These are phyloP conservation scores for Margarornis squamiger DNA, from an alignment of 2,797 vertebrate species.

Conservation along the genomic window DNA sequence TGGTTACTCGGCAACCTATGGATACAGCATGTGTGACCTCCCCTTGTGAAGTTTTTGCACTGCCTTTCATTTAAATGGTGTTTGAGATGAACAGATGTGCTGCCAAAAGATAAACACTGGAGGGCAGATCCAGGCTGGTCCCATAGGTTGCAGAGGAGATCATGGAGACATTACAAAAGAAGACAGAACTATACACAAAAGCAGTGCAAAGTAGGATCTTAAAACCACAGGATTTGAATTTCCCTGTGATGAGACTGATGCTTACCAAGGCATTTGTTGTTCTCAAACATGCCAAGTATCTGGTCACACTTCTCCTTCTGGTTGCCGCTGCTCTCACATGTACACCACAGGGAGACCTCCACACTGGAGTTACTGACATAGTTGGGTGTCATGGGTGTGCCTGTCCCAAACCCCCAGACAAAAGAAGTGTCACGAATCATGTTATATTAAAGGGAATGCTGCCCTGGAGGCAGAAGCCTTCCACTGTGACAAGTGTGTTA, in stretches of 20 bases:
- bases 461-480: neutral
- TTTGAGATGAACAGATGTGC: neutral
- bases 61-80: neutral
- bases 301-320: conserved; percentile 89
- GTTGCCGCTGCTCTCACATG: conserved; percentile 92
- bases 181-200: neutral
- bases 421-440: neutral
- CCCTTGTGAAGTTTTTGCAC: neutral
- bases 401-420: conserved; percentile 70
- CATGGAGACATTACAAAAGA: neutral
- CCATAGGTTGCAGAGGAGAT: neutral
- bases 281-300: conserved; percentile 86
- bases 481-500: neutral
- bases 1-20: neutral
- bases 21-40: neutral
- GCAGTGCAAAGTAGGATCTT: neutral
- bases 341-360: conserved; percentile 90
- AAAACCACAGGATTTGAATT: neutral
- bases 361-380: conserved; percentile 88
- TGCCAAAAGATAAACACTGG: neutral
- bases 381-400: conserved; percentile 95
- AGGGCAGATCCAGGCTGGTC: neutral
- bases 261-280: conserved; percentile 92
- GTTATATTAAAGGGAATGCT: neutral
- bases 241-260: neutral